These are phyloP conservation scores for Oncorhynchus mykiss DNA, from an alignment of 2,113 vertebrate genomes.

Conservation along the genomic window DNA sequence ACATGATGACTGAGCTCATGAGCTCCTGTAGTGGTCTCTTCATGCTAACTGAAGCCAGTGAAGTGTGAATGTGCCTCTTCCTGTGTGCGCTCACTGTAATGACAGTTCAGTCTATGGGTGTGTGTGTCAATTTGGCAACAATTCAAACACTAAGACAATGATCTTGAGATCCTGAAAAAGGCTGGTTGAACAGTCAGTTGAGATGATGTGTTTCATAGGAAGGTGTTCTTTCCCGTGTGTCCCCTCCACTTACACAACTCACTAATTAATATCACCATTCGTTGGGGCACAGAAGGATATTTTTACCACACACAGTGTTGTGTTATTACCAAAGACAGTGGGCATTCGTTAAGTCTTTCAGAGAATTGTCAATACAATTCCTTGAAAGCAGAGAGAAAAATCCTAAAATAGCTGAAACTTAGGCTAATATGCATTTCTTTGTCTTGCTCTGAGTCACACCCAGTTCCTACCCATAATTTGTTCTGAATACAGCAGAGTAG, in stretches of 20 bases:
- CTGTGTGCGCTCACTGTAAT: constrained; percentile 41
- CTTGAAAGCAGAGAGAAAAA: not conserved
- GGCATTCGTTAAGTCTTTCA: not conserved
- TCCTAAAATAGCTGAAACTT: no score
- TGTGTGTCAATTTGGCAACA: not conserved
- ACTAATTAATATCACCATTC: not conserved
- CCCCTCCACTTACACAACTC: not conserved
- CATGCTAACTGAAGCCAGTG: constrained; percentile 23
- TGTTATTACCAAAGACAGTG: not conserved
- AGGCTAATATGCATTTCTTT: no score
- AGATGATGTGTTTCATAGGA: no score
- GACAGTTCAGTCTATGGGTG: constrained; percentile 2
- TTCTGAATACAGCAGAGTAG: not conserved
- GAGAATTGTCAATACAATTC: not conserved
- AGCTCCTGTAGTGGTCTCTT: not conserved
- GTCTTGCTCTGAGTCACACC: not conserved
- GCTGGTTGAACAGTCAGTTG: no score
- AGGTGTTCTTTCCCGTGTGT: no score
- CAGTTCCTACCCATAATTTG: not conserved
- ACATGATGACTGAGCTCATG: no score
- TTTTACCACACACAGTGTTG: not conserved
- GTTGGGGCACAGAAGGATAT: not conserved
- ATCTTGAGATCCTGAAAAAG: no score
- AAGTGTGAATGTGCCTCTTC: constrained; percentile 65
- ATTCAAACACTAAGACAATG: not conserved